phyloP scores from a whole-genome alignment of 2,888 invertebrate species.

The Volucella bombylans region DNA sequence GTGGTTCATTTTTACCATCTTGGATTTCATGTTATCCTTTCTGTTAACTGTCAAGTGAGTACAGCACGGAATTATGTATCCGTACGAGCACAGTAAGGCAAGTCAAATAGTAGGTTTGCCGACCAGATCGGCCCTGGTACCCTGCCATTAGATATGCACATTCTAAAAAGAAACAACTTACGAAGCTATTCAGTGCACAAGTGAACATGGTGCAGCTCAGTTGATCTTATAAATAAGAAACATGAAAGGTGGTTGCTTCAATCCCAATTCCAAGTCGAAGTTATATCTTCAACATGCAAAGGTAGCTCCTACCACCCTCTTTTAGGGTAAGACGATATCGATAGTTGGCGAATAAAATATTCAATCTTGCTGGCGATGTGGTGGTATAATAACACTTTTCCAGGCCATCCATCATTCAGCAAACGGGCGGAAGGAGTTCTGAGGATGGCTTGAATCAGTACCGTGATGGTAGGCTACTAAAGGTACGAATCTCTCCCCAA shows the following conservation, averaged over 20 bases:
- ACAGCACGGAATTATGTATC: slow-evolving; percentile 26
- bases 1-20: slow-evolving; percentile 42
- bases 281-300: slow-evolving; percentile 35
- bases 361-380: slow-evolving; percentile 54
- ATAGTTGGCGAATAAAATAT: slow-evolving; percentile 71
- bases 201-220: slow-evolving; percentile 56
- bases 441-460: slow-evolving; percentile 26
- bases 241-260: slow-evolving; percentile 19
- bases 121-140: slow-evolving; percentile 46
- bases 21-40: slow-evolving; percentile 40
- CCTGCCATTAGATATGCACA: slow-evolving; percentile 67
- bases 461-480: slow-evolving; percentile 42
- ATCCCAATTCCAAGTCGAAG: slow-evolving; percentile 24
- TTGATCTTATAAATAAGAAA: slow-evolving; percentile 71
- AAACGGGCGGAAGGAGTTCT: not conserved
- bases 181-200: slow-evolving; percentile 55
- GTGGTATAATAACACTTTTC: slow-evolving; percentile 69
- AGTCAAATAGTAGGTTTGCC: slow-evolving; percentile 39
- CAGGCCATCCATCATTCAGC: slow-evolving; percentile 67
- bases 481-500: not conserved
- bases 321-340: slow-evolving; percentile 45
- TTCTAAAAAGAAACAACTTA: slow-evolving; percentile 36
- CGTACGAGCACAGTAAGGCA: slow-evolving; percentile 13
- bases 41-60: slow-evolving; percentile 59
- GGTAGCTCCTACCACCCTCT: not conserved